Evolutionary conservation across 2,113 vertebrate species (phyloP).

Genomic region (Thunnus thynnus): DNA sequence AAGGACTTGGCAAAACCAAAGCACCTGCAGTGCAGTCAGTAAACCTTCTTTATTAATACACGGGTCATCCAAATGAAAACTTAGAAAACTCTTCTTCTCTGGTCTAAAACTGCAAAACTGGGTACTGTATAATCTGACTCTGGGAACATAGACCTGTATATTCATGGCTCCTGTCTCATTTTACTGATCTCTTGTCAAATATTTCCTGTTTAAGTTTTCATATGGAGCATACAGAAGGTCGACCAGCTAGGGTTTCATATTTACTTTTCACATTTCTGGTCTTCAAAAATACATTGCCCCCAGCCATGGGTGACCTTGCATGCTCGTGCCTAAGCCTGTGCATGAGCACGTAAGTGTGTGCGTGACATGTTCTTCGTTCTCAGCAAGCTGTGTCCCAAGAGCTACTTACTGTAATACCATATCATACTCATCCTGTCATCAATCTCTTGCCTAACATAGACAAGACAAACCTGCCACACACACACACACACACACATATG

Average conservation of each 20-base stretch:
- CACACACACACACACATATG: slow-evolving; percentile 10
- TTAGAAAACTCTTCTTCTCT: slow-evolving; percentile 4
- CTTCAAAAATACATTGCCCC: slow-evolving; percentile 66
- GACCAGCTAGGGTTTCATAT: slow-evolving; percentile 52
- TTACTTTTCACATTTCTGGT: slow-evolving; percentile 68
- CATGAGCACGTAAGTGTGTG: slow-evolving; percentile 39
- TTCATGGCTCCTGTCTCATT: slow-evolving; percentile 25
- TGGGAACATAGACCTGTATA: slow-evolving; percentile 31
- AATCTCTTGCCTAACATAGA: slow-evolving; percentile 71
- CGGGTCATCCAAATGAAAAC: neutral
- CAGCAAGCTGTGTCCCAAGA: slow-evolving; percentile 60
- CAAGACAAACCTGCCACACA: slow-evolving; percentile 31
- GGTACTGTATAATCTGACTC: slow-evolving; percentile 11
- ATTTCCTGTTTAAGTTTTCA: slow-evolving; percentile 62
- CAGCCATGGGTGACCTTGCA: slow-evolving; percentile 57
- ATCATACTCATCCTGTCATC: slow-evolving; percentile 65
- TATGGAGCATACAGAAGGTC: slow-evolving; percentile 33
- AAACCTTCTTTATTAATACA: neutral
- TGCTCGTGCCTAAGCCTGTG: slow-evolving; percentile 52
- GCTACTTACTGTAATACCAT: slow-evolving; percentile 74
- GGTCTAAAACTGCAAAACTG: neutral
- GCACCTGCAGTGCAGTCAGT: neutral
- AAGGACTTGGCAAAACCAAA: neutral
- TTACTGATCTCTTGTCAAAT: slow-evolving; percentile 59
- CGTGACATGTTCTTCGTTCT: slow-evolving; percentile 33